phyloP scores from a whole-genome alignment of 1,140 invertebrate species.

The Drosophila paulistorum region DNA sequence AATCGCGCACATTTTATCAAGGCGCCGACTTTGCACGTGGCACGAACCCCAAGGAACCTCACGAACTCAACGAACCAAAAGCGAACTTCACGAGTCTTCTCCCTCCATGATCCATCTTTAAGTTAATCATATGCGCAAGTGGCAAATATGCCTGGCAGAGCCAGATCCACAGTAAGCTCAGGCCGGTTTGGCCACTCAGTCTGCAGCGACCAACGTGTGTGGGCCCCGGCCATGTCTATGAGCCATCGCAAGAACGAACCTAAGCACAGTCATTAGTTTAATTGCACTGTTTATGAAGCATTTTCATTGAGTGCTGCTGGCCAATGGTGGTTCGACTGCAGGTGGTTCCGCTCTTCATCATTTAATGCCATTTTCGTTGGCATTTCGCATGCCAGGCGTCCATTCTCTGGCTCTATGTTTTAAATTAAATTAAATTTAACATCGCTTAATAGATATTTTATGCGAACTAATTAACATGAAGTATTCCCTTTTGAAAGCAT shows the following conservation, averaged over 20 bases:
- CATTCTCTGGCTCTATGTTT: slow-evolving; percentile 60
- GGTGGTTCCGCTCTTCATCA: slow-evolving; percentile 49
- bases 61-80: neutral
- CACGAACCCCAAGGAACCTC: slow-evolving; percentile 21
- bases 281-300: slow-evolving; percentile 70
- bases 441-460: slow-evolving; percentile 74
- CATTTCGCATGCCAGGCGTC: slow-evolving; percentile 63
- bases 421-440: slow-evolving; percentile 81
- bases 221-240: slow-evolving; percentile 60
- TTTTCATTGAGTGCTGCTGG: slow-evolving; percentile 12
- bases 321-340: slow-evolving; percentile 44
- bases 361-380: slow-evolving; percentile 46
- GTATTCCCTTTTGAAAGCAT: neutral
- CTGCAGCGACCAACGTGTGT: slow-evolving; percentile 54
- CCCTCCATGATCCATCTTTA: slow-evolving; percentile 2
- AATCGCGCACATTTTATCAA: slow-evolving; percentile 64
- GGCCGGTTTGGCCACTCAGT: slow-evolving; percentile 44
- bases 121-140: slow-evolving; percentile 77
- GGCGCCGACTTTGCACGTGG: slow-evolving; percentile 61
- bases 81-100: neutral
- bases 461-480: slow-evolving; percentile 13
- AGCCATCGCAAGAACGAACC: slow-evolving; percentile 44
- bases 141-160: slow-evolving; percentile 47
- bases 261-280: slow-evolving; percentile 78
- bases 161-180: slow-evolving; percentile 22